Percentiles rank a stretch among this genome's conserved stretches.
These are phyloP conservation scores for Chiroxiphia lanceolata DNA, from an alignment of 2,797 vertebrate species.

Conservation along the genomic window DNA sequence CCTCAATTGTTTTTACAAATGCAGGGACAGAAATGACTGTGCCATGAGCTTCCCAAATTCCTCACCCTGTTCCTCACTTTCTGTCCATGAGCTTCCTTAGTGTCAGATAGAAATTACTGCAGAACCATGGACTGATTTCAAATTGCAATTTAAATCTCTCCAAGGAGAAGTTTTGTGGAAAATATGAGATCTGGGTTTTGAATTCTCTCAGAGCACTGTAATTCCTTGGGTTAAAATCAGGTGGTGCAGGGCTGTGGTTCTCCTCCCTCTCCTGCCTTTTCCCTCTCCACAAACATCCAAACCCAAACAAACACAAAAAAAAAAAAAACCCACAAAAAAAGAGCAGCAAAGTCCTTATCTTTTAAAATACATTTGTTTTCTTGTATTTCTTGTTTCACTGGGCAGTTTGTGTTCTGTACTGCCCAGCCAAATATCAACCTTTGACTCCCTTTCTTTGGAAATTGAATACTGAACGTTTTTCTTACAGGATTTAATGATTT, in stretches of 20 bases:
- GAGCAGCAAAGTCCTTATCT: background rate
- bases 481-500: slow-evolving; percentile 85
- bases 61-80: background rate
- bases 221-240: background rate
- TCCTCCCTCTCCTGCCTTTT: background rate
- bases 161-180: background rate
- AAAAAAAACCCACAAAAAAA: background rate
- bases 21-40: background rate
- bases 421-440: background rate
- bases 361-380: background rate
- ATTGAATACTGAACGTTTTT: background rate
- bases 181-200: background rate
- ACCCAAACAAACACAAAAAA: background rate
- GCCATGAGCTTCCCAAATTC: background rate
- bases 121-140: background rate
- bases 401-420: background rate
- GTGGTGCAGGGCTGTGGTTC: background rate
- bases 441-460: background rate
- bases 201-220: background rate
- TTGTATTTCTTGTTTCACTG: rapidly evolving
- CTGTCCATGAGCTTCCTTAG: background rate
- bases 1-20: background rate
- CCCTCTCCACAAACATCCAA: background rate
- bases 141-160: background rate
- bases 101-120: background rate